These are phyloP conservation scores for Strigamia transsilvanica DNA, from an alignment of 2,888 invertebrate species.

Conservation along the genomic window DNA sequence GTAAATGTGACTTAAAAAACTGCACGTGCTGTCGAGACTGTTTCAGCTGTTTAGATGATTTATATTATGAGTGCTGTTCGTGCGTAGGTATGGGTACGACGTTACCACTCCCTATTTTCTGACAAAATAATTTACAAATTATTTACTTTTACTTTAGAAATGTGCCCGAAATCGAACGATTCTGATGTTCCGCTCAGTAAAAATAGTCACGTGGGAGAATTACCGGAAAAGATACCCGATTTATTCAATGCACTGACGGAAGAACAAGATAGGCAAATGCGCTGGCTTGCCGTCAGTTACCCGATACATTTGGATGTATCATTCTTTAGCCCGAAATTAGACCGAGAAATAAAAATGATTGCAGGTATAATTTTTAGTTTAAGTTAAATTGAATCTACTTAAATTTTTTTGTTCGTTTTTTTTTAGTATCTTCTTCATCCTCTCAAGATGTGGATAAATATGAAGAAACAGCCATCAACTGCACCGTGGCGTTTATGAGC, in stretches of 20 bases:
- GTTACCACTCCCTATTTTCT: not conserved
- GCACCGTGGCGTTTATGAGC: slow-evolving; percentile 89
- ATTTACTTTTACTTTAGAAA: slow-evolving; percentile 71
- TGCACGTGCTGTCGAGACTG: slow-evolving; percentile 96
- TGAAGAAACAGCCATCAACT: slow-evolving; percentile 74
- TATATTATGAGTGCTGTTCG: slow-evolving; percentile 94
- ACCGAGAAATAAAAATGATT: slow-evolving; percentile 76
- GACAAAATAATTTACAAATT: not conserved
- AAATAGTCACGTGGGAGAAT: slow-evolving; percentile 86
- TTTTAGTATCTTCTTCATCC: not conserved
- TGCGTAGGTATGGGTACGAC: slow-evolving; percentile 84
- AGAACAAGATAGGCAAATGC: slow-evolving; percentile 76
- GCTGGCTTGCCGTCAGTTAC: slow-evolving; percentile 86
- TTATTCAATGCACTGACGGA: slow-evolving; percentile 83
- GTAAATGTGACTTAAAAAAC: slow-evolving; percentile 88
- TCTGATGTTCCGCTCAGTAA: slow-evolving; percentile 76
- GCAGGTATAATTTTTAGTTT: slow-evolving; percentile 69
- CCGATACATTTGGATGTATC: slow-evolving; percentile 72
- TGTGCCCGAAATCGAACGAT: slow-evolving; percentile 86
- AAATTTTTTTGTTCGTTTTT: not conserved
- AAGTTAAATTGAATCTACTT: not conserved
- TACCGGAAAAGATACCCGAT: slow-evolving; percentile 81
- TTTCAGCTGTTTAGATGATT: slow-evolving; percentile 83
- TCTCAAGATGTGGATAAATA: slow-evolving; percentile 38
- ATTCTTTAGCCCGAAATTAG: slow-evolving; percentile 72